Evolutionary conservation across 2,888 invertebrate genomes (phyloP).

Genomic region (Galerucella nymphaeae): DNA sequence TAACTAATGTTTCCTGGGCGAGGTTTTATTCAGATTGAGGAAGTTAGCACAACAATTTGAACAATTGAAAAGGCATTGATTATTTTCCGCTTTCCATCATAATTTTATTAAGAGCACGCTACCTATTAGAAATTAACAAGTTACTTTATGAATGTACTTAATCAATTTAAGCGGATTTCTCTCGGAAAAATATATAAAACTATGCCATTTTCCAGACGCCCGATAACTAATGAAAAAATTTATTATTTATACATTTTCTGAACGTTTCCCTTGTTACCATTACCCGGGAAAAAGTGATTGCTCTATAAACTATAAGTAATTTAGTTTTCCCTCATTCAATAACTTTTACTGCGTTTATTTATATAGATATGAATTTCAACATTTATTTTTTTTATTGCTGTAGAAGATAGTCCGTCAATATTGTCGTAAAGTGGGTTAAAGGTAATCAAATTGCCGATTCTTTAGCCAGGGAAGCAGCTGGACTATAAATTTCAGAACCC

Average conservation of each 20-base stretch:
- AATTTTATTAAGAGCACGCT: no score
- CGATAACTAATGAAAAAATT: conserved; percentile 6
- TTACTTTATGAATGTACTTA: not conserved
- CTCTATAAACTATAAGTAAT: conserved; percentile 6
- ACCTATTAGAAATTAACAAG: no score
- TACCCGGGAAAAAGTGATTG: not conserved
- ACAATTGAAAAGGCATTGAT: no score
- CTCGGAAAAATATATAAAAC: not conserved
- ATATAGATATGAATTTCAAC: not conserved
- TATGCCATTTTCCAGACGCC: not conserved
- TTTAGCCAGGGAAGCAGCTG: no score
- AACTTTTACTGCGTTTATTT: not conserved
- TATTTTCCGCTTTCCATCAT: no score
- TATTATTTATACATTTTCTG: conserved; percentile 4
- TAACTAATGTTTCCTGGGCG: not conserved
- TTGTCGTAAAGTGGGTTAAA: no score
- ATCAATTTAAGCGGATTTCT: not conserved
- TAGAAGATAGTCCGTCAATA: not conserved
- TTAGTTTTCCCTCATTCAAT: not conserved
- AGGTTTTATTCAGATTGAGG: no score
- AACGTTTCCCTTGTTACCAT: not conserved
- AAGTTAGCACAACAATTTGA: no score
- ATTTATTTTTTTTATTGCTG: conserved; percentile 3
- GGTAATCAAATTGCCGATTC: no score
- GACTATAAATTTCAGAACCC: no score